phyloP scores from a whole-genome alignment of 2,888 invertebrate genomes.

The Salpingus planirostris region DNA sequence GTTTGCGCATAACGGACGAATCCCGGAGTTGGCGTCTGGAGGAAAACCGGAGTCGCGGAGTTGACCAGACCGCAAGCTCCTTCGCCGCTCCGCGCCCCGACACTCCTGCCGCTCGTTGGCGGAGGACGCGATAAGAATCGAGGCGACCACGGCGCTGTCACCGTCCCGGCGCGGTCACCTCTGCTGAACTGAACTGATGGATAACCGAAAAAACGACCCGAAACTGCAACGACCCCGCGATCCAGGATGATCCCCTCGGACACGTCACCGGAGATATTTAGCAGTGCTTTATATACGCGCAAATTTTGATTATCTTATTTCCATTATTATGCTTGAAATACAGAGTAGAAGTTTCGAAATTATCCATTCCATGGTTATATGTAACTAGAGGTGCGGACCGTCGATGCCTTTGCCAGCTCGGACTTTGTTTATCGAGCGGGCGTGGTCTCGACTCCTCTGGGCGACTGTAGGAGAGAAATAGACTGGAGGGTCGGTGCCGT shows the following conservation, averaged over 20 bases:
- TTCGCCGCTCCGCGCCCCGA: too few relatives aligned
- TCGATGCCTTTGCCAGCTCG: slow-evolving; percentile 23
- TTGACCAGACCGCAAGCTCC: slow-evolving; percentile 20
- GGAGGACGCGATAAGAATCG: too few relatives aligned
- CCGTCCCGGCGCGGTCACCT: too few relatives aligned
- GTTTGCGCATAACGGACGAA: slow-evolving; percentile 22
- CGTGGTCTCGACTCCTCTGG: slow-evolving; percentile 25
- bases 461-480: slow-evolving; percentile 41
- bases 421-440: slow-evolving; percentile 37
- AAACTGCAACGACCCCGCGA: too few relatives aligned
- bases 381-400: slow-evolving; percentile 40
- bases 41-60: slow-evolving; percentile 15
- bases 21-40: too few relatives aligned
- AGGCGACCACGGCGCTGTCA: too few relatives aligned
- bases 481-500: slow-evolving; percentile 43
- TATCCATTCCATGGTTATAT: slow-evolving; percentile 46
- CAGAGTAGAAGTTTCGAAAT: slow-evolving; percentile 46
- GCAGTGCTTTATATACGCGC: slow-evolving; percentile 29
- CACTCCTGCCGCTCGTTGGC: too few relatives aligned
- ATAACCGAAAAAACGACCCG: too few relatives aligned
- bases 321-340: slow-evolving; percentile 45
- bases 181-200: too few relatives aligned
- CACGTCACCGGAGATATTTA: too few relatives aligned
- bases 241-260: too few relatives aligned
- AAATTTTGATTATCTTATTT: slow-evolving; percentile 45